Base-by-base conservation (phyloP, 2,113 vertebrate genomes). In the Sigmodon hispidus region DNA sequence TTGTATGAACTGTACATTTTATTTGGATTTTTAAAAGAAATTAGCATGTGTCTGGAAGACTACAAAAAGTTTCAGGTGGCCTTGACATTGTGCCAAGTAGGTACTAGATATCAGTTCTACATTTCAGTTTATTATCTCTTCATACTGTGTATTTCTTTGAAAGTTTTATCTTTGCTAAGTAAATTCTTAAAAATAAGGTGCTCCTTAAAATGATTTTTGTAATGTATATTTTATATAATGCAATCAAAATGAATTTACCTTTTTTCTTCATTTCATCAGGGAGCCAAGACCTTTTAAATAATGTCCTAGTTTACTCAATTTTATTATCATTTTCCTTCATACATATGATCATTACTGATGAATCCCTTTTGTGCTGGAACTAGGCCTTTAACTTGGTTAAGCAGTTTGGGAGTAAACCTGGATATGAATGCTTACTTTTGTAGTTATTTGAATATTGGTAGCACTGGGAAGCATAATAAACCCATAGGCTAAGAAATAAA, bases 1-100 rank as follows among this genome's bases (percentile, higher is more conserved):
- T 87, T 96, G 63, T 69, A 55, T 73, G 90, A 36, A 8, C 19
- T 90, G 4, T 12, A 73, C 87, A 84, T 90, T 90, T 92, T 84
- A 48, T 94, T 94, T 59, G 72, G 29, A 92, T 84, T 96, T 92
- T 65, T 84, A 92, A 95, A 94, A 79, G 7, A 85, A 87, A 89
- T 94, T 61, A 83, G 69, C 79, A 89, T 9, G 77, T 72, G 88
- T 65, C 0, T 59, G 36, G n/a, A 81, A 7, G 69, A 48, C 52
- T 84, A 61, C 72, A 52, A 50, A 83, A 80, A 76, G 45, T 93
- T 81, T 93, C 24, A 52, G 13, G 45, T 79, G 19, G 16, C 26
- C 10, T 77, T 36, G 45, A 65, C 31, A 79, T 73, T 79, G 29
- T 90, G 6, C 40, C 50, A 92, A 29, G 29, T 73, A 1, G 92